Evolutionary conservation across 2,888 invertebrate species (phyloP), one percentile per base, ranked within the genome.

Genomic region (Hanleya hanleyi): DNA sequence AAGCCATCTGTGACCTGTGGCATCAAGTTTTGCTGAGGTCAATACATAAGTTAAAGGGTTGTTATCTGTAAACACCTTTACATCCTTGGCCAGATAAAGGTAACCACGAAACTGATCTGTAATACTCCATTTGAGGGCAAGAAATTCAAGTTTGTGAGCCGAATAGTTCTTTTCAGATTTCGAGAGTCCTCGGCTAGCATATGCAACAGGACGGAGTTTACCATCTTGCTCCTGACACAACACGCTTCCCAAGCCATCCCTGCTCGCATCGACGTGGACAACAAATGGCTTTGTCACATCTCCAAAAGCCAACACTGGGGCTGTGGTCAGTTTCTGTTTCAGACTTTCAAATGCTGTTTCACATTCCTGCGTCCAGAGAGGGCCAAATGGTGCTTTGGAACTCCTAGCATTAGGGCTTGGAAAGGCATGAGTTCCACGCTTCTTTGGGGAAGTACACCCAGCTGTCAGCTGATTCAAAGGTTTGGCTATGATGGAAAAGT

Each of bases 111-210:
- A 75, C 37, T 72, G 73, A 6, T 75, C 75, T 26, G 62, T 50
- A n/a, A 73, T 66, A 9, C 73, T 70, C 75, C 73, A 73, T 32
- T 75, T 75, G 1, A 75, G 33, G 49, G 75, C 72, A 1, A 74
- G 61, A 38, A 74, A 74, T 47, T 47, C 35, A 1, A 67, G 67
- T 71, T 70, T 76, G 65, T 76, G 73, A 2, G 70, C 47, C 12
- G 73, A 50, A 61, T 76, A 76, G 35, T 65, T 72, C 33, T 50
- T 51, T 37, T 73, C 73, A 15, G 73, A 41, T 47, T 33, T 18
- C 6, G 15, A 36, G 18, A 75, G 50, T 6, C 68, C 36, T 36
- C 75, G 22, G 41, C 69, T 65, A 3, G 75, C 75, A 66, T 75
- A 69, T 15, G 72, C 69, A 15, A 75, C 51, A 4, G 74, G 73